Evolutionary conservation across 2,888 invertebrate genomes (phyloP), one percentile per base, ranked within the genome.

Genomic region (Reticulitermes lucifugus): DNA sequence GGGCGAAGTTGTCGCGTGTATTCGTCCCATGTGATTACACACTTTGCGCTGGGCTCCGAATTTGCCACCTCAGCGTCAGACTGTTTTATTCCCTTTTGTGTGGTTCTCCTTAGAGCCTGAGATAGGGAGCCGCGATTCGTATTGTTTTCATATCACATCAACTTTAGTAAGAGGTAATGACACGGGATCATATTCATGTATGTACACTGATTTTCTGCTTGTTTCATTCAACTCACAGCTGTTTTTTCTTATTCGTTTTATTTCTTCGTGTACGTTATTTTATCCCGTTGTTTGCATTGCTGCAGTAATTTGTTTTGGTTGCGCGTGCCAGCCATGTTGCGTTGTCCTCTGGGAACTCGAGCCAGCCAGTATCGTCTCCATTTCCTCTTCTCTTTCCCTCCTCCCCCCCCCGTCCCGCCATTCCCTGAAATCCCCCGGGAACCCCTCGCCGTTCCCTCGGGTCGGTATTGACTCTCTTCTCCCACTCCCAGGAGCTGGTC

Each of bases 341-440:
- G 65, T 80, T 70, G 81, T 86, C 85, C 84, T 82, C 84, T 84
- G 82, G 84, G 86, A 84, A 25, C 77, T 43, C 83, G 51, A 77
- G 25, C 41, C 77, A 79, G 79, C 79, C 79, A 80, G 81, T 70
- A 81, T 81, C 81, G 82, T 71, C 85, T 77, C 85, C 79, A 73
- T 75, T 80, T 84, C 86, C 75, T 84, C 84, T 80, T 79, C 77
- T 79, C 83, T 84, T 65, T 46, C 84, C 85, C 84, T 65, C n/a
- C 65, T 65, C n/a, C 91, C 91, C 0, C 0, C 91, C 91, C 91
- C 92, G 92, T 0, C 90, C 91, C 87, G 89, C 92, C 92, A 90
- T 93, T 93, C 90, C 65, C 87, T 7, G 88, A 91, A 22, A 90
- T 92, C 87, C 91, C 89, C 87, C 88, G 89, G 89, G 89, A 89